Evolutionary conservation across 2,797 vertebrate genomes (phyloP), one percentile per base, ranked within the genome.

Genomic region (Phyllotis vaccarum): DNA sequence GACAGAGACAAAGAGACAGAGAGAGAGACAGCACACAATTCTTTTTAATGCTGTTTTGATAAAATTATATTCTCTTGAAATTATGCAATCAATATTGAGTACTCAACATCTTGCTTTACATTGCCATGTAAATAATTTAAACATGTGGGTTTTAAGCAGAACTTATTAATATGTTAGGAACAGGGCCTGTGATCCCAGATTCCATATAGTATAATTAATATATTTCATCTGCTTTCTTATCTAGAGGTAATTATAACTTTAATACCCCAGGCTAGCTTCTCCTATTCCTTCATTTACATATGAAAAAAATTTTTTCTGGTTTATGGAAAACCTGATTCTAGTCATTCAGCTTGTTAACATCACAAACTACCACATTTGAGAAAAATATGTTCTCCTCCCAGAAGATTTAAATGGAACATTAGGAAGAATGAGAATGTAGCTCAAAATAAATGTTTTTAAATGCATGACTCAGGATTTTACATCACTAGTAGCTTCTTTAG

Each of bases 221-320:
- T 81, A 95, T 89, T 80, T 40, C 17, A 94, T 62, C 8, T 75
- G 96, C 86, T 95, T 95, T 80, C 76, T 97, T 93, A 96, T 82
- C 49, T 1, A 46, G 13, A 92, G 64, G 95, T 95, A 21, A 2
- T 86, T 64, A 46, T n/a, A 94, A 75, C 92, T 93, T 90, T 86
- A 95, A 81, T 64, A 96, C 93, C 70, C 19, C 11, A 79, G 29
- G 17, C 93, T 95, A 93, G 40, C 89, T 82, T 96, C 27, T 97
- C 93, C 96, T 29, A 89, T 21, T n/a, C 95, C 62, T 94, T 89
- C 75, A 76, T 85, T 85, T 81, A 97, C 27, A 83, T 2, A 75
- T 0, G 58, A 97, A 97, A 97, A 97, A 86, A 58, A 97, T 95
- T 72, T 79, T 83, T 83, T 62, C 0, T 6, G 19, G 49, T 88